A percentile compares a stretch with the other conserved stretches of the same genome.
Conservation (phyloP, 2,888 invertebrate species). For the Pristionchus mayeri region DNA sequence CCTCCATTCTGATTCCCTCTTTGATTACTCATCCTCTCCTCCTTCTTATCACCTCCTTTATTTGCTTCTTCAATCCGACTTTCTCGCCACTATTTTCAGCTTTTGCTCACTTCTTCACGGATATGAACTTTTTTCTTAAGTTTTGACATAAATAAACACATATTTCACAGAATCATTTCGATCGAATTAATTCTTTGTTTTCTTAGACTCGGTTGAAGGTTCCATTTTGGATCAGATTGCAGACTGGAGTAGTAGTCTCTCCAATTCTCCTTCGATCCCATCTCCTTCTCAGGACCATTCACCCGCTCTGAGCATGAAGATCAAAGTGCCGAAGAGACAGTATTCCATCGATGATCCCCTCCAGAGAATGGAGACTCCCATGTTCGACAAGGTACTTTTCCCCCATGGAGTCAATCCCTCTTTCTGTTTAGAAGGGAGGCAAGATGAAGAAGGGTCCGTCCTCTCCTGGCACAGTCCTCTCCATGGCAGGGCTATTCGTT, state of each 20-base stretch:
- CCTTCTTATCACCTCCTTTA: slow-evolving; percentile 35
- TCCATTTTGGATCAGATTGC: too few species aligned
- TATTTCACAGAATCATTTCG: too few species aligned
- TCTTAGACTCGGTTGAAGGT: too few species aligned
- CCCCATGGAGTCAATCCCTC: too few species aligned
- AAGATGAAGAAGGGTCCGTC: slow-evolving; percentile 72
- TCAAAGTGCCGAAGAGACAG: slow-evolving; percentile 66
- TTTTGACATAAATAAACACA: background rate
- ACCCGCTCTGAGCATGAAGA: slow-evolving; percentile 64
- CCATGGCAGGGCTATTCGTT: slow-evolving; percentile 73
- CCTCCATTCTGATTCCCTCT: slow-evolving; percentile 16
- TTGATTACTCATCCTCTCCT: slow-evolving; percentile 27
- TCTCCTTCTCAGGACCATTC: slow-evolving; percentile 67
- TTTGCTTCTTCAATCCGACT: slow-evolving; percentile 31
- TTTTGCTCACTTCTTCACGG: too few species aligned
- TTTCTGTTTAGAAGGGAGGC: background rate
- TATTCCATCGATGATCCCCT: slow-evolving; percentile 71
- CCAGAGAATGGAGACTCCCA: slow-evolving; percentile 68
- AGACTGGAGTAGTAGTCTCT: too few species aligned
- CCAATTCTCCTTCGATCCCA: background rate
- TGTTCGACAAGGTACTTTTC: slow-evolving; percentile 72
- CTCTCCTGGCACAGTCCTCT: slow-evolving; percentile 72
- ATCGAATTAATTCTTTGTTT: too few species aligned
- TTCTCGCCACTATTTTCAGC: background rate
- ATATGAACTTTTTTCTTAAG: too few species aligned